Base-by-base conservation (phyloP, 64 coral and sea anemone species). In the Trachythela sp. region DNA sequence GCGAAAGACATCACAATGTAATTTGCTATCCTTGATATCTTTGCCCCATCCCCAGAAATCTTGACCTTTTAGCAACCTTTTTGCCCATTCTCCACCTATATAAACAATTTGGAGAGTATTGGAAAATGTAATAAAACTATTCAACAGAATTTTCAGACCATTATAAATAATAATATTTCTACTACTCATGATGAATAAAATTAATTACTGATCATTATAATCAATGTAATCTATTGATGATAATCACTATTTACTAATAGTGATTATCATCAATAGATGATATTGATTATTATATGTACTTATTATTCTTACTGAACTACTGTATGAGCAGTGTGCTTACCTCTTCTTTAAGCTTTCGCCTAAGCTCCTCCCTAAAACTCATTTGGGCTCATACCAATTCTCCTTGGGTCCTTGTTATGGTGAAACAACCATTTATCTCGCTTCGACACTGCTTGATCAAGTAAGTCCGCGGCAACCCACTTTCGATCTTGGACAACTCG, bases 1-100 rank as follows among this genome's bases (percentile, higher is more conserved):
- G 75, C 75, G 34, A 80, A 80, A 34, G 75, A 38, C 75, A 80
- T 80, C 10, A 80, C 75, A 20, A 80, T 80, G 75, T 38, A 80
- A 13, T 80, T 80, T 7, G 75, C 32, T 38, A 80, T 80, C 32
- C 75, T 35, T 5, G 75, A 80, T 80, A 80, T 80, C 33, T 80
- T 80, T 7, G 75, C 75, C 8, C 75, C 34, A 22, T 80, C 75
- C 13, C 75, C 75, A 34, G 75, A 80, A 80, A 80, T 80, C 34
- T 80, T 80, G 0, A 80, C 58, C 2, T 41, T 71, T 22, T 70
- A 18, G 32, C 33, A 39, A 35, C 75, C 75, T 38, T 80, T 80
- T 35, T 80, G 27, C 34, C 75, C 75, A 8, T 80, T 80, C 6
- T 37, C 75, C 35, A 37, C 32, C 24, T 27, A 20, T 41, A 9